Evolutionary conservation across 2,113 vertebrate genomes (phyloP).

Genomic region (Meles meles): DNA sequence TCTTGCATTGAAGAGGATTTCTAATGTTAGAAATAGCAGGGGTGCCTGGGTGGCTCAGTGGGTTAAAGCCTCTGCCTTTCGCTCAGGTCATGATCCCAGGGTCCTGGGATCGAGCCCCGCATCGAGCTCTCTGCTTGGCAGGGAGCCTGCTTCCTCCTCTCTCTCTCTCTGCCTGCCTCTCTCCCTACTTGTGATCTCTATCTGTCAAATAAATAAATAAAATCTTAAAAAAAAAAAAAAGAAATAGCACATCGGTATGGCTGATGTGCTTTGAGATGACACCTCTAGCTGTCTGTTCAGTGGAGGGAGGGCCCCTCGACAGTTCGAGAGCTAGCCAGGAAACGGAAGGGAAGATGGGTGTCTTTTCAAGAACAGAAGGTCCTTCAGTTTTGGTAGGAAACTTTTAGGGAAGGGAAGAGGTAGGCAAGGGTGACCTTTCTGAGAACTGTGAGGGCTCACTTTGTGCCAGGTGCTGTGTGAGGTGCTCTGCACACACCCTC

Average conservation of each 20-base stretch:
- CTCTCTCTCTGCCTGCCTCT: too few species aligned
- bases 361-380: background rate
- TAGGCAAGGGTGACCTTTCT: background rate
- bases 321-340: background rate
- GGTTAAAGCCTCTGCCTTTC: too few species aligned
- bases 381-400: background rate
- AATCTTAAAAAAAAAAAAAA: too few species aligned
- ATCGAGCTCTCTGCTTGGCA: too few species aligned
- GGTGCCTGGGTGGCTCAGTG: too few species aligned
- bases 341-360: background rate
- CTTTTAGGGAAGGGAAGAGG: background rate
- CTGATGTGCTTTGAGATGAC: background rate
- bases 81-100: too few species aligned
- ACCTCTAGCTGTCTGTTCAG: background rate
- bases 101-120: too few species aligned
- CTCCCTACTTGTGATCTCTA: too few species aligned
- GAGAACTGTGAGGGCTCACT: background rate
- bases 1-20: background rate
- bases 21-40: background rate
- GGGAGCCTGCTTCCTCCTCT: too few species aligned
- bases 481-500: background rate
- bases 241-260: background rate
- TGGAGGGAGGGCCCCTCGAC: background rate
- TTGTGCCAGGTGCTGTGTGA: background rate
- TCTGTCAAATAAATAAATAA: too few species aligned